These are phyloP conservation scores for Novumbra hubbsi DNA, from an alignment of 2,797 vertebrate species.

Conservation along the genomic window DNA sequence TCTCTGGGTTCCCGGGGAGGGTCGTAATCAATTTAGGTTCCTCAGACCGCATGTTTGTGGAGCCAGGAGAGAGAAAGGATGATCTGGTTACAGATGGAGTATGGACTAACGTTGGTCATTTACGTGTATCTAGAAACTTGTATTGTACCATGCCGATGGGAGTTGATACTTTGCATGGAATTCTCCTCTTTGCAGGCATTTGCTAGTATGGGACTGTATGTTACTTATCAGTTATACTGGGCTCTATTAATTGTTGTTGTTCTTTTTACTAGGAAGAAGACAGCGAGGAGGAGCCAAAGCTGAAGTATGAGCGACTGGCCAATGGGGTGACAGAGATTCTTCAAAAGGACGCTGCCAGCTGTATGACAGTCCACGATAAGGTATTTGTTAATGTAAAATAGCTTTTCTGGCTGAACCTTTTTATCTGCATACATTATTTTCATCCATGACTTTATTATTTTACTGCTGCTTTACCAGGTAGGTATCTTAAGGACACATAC, in stretches of 20 bases:
- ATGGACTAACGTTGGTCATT: conserved; percentile 29
- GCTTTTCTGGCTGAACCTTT: conserved; percentile 37
- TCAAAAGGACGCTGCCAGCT: conserved; percentile 95
- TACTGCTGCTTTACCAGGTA: no score
- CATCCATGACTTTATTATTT: background rate
- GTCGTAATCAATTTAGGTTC: conserved; percentile 16
- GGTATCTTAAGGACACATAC: no score
- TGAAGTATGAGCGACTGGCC: conserved; percentile 95
- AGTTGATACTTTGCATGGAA: background rate
- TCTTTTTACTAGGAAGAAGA: conserved; percentile 85
- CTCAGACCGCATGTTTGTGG: conserved; percentile 16
- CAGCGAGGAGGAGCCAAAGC: conserved; percentile 96
- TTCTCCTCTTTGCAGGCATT: background rate
- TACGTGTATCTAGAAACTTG: background rate
- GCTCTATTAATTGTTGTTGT: background rate
- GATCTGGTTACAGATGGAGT: conserved; percentile 31
- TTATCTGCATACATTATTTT: conserved; percentile 47
- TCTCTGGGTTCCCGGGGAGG: conserved; percentile 17
- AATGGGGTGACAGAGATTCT: conserved; percentile 96
- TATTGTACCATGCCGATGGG: background rate
- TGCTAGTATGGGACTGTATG: background rate
- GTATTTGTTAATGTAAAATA: conserved; percentile 65
- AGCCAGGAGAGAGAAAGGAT: conserved; percentile 26
- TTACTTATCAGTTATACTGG: background rate
- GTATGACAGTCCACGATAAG: conserved; percentile 98